Base-by-base conservation (phyloP, 1,140 invertebrate genomes). In the Bombus waltoni region DNA sequence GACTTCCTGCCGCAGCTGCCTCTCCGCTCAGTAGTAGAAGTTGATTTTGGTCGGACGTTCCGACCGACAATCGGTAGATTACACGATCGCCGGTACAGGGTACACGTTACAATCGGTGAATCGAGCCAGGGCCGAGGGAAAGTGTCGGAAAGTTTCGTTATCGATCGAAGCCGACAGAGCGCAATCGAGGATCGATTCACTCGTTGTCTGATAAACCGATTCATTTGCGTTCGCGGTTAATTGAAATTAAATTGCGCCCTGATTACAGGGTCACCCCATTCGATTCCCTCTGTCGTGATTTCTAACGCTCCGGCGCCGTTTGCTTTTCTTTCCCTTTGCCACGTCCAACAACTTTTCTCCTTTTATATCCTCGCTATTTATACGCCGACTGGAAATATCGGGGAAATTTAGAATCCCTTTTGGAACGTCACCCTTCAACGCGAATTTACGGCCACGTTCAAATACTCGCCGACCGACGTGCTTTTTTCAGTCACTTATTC, bases 211-310 rank as follows among this genome's bases (percentile, higher is more conserved):
- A 88, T 88, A 89, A 81, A 88, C n/a, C 73, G 72, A 89, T 80
- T 87, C 66, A 80, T 86, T 79, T 62, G 75, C 59, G 57, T 82
- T 84, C 59, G 86, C 22, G 76, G 79, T 89, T 91, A 92, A 92
- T 91, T 91, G 88, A 91, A 87, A 89, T 87, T 87, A 90, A 87
- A 90, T 89, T 86, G 85, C 78, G 42, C 44, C 53, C 53, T 59
- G 84, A 91, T 90, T 88, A 87, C 70, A 2, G 38, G 44, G 10
- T 35, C 71, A 66, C 59, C 79, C 10, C 44, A 25, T 42, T 38
- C 47, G 47, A 78, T 75, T 42, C 22, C 18, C 3, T 9, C 68
- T 42, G n/a, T 35, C 5, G 40, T 6, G 70, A 42, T 72, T n/a
- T 72, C 11, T 15, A 38, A 72, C 25, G 38, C 38, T 8, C 42